Evolutionary conservation across 2,113 vertebrate genomes (phyloP).

Genomic region (Corythornis cristatus): DNA sequence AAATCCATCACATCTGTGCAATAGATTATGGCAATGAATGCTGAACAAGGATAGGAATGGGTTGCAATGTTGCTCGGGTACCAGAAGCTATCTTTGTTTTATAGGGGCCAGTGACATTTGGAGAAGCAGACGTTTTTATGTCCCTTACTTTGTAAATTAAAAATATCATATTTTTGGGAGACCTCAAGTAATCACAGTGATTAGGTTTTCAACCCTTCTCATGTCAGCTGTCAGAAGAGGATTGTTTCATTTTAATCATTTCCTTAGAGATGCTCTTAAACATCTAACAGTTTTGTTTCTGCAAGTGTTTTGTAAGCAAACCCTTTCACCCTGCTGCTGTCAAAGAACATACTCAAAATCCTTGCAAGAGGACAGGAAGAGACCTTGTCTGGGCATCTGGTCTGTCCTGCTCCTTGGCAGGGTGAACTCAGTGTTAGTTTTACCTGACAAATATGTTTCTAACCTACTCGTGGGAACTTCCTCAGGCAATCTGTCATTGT

Average conservation of each 20-base stretch:
- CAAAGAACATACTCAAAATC: background rate
- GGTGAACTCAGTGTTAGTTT: background rate
- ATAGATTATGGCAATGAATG: background rate
- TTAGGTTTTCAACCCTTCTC: background rate
- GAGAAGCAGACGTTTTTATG: background rate
- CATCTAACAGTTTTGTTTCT: background rate
- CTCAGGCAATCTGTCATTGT: background rate
- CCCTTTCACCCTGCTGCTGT: background rate
- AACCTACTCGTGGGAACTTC: background rate
- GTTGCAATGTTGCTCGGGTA: background rate
- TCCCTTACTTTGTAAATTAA: background rate
- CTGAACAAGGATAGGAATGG: background rate
- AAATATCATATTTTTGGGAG: background rate
- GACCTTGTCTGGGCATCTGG: background rate
- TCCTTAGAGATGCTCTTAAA: background rate
- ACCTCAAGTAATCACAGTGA: background rate
- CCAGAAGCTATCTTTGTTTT: background rate
- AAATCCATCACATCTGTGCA: conserved; percentile 29
- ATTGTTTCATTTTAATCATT: conserved; percentile 6
- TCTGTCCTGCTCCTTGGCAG: background rate
- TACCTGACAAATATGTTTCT: background rate
- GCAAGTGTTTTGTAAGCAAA: background rate
- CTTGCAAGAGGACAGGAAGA: background rate
- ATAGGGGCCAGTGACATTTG: background rate
- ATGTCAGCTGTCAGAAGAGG: background rate